Percentiles rank a stretch among this genome's conserved stretches.
Conservation (phyloP, 2,797 vertebrate genomes). For the Myotis vivesi region DNA sequence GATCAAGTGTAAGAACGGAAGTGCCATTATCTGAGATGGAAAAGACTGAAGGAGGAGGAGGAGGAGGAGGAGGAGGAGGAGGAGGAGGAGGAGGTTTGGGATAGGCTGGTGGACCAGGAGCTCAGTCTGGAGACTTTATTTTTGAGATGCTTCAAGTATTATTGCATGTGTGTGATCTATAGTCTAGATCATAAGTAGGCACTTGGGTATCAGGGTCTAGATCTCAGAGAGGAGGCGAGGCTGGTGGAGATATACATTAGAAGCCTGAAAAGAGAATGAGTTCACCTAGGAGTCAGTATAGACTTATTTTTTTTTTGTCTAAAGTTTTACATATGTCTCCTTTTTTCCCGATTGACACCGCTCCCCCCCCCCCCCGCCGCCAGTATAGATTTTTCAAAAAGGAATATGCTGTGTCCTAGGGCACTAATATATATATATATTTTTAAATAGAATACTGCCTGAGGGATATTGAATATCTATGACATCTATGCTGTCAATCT, state of each 20-base stretch:
- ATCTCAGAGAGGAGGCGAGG: not conserved
- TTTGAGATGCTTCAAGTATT: not conserved
- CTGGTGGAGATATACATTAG: not conserved
- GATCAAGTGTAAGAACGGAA: not conserved
- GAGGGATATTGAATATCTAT: not conserved
- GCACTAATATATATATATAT: not conserved
- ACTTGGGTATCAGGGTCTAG: not conserved
- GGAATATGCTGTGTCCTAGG: not conserved
- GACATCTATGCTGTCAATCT: not conserved
- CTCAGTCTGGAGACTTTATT: not conserved
- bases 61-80: not conserved
- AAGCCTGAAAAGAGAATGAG: not conserved
- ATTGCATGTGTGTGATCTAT: not conserved
- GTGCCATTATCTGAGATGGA: not conserved
- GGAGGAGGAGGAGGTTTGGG: not conserved
- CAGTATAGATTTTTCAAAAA: not conserved
- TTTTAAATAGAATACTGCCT: not conserved
- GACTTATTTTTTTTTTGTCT: not conserved
- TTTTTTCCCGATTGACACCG: no score
- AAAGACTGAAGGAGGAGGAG: not conserved
- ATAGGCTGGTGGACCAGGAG: not conserved
- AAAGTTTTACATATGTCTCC: no score
- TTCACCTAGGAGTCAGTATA: not conserved
- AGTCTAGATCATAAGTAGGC: not conserved
- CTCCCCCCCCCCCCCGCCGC: fast-evolving